Conservation (phyloP, 2,888 invertebrate species). For the Pachydiplax longipennis region DNA sequence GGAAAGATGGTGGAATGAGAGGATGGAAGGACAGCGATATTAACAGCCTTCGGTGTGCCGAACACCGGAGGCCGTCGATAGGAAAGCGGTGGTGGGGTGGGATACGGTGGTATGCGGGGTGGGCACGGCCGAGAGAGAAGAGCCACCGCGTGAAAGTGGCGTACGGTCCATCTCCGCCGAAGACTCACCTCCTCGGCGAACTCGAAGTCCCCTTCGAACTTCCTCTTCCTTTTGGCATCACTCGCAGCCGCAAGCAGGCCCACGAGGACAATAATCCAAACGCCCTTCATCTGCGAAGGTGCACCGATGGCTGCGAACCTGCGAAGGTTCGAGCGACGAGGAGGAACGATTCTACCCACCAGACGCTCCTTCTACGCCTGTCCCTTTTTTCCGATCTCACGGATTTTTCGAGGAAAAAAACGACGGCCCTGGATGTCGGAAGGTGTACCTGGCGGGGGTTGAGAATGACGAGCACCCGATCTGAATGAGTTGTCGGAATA, state of each 20-base stretch:
- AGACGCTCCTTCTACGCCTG: neutral
- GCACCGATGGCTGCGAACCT: constrained; percentile 45
- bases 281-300: constrained; percentile 58
- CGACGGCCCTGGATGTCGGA: constrained; percentile 51
- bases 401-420: constrained; percentile 49
- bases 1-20: neutral
- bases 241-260: constrained; percentile 58
- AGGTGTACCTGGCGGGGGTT: neutral
- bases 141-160: constrained; percentile 13
- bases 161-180: too few species aligned
- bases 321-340: constrained; percentile 7
- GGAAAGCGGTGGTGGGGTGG: neutral
- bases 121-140: constrained; percentile 15
- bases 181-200: constrained; percentile 77
- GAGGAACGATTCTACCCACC: constrained; percentile 47
- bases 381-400: constrained; percentile 50
- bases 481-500: neutral
- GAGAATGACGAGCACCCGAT: neutral
- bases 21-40: neutral
- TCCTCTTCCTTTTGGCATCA: constrained; percentile 70
- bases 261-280: constrained; percentile 61
- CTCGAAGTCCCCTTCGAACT: constrained; percentile 80
- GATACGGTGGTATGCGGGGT: neutral
- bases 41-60: neutral
- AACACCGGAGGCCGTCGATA: neutral